These are phyloP conservation scores for Characodon lateralis DNA, from an alignment of 2,797 vertebrate genomes.

Conservation along the genomic window DNA sequence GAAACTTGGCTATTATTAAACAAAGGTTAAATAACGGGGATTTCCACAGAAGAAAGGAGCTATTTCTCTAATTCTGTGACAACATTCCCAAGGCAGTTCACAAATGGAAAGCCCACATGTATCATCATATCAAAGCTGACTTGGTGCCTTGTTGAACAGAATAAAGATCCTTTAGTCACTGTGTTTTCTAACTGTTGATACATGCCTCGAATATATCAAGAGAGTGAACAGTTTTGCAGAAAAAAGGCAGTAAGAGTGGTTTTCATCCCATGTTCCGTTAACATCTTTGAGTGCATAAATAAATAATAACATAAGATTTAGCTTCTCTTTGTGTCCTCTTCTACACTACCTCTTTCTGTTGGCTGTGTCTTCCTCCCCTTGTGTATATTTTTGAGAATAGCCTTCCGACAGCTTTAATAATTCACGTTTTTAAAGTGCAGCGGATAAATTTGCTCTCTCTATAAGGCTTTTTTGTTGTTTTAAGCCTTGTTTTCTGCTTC, in stretches of 20 bases:
- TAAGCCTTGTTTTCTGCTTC: background rate
- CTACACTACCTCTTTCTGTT: constrained; percentile 39
- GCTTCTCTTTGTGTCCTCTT: constrained; percentile 34
- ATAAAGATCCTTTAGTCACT: constrained; percentile 55
- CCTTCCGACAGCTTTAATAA: constrained; percentile 55
- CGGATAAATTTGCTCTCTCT: constrained; percentile 37
- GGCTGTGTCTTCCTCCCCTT: constrained; percentile 27
- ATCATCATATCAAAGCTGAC: constrained; percentile 58
- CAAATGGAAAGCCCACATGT: constrained; percentile 44
- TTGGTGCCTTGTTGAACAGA: constrained; percentile 50
- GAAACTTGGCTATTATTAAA: constrained; percentile 37
- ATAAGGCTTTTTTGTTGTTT: background rate
- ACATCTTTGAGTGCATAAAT: constrained; percentile 70
- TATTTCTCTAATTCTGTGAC: constrained; percentile 17
- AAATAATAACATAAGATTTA: constrained; percentile 60
- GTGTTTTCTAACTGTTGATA: constrained; percentile 51
- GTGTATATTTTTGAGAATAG: constrained; percentile 66
- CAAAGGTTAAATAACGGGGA: constrained; percentile 37
- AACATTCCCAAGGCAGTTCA: constrained; percentile 48
- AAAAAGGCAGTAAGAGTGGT: constrained; percentile 23
- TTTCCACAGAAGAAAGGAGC: constrained; percentile 15
- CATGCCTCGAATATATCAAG: constrained; percentile 47
- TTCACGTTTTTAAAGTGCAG: constrained; percentile 54
- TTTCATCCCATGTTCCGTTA: constrained; percentile 60
- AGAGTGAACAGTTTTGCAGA: constrained; percentile 27